Evolutionary conservation across 2,888 invertebrate genomes (phyloP).

Genomic region (Drepana falcataria): DNA sequence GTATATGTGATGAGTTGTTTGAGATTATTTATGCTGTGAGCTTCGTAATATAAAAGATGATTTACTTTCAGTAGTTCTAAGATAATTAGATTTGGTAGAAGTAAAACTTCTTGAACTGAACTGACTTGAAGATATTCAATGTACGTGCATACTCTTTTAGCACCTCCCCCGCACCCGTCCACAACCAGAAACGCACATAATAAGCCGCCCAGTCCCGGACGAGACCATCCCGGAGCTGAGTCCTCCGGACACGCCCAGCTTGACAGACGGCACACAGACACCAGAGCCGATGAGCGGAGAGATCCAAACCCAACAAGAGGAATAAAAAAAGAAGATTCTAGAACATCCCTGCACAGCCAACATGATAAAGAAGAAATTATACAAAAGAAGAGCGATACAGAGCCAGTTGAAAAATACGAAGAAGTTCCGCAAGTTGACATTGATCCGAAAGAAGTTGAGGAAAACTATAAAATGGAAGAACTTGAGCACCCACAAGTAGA

Average conservation of each 20-base stretch:
- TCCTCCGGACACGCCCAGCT: conserved; percentile 58
- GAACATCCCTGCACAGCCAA: conserved; percentile 17
- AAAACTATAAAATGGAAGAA: conserved; percentile 11
- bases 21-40: too few relatives aligned
- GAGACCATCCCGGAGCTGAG: conserved; percentile 62
- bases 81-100: too few relatives aligned
- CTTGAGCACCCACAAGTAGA: conserved; percentile 20
- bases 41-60: too few relatives aligned
- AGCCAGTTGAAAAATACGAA: conserved; percentile 7
- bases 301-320: conserved; percentile 34
- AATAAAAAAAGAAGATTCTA: conserved; percentile 34
- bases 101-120: too few relatives aligned
- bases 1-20: too few relatives aligned
- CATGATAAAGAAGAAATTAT: conserved; percentile 10
- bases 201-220: conserved; percentile 56
- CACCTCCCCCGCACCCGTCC: conserved; percentile 68
- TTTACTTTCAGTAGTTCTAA: too few relatives aligned
- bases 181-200: conserved; percentile 51
- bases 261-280: conserved; percentile 33
- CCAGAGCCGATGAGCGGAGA: conserved; percentile 31
- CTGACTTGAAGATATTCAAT: neutral
- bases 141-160: conserved; percentile 34
- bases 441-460: conserved; percentile 8
- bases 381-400: conserved; percentile 5
- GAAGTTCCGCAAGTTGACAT: conserved; percentile 14